Percentiles rank a stretch among this genome's conserved stretches.
Conservation (phyloP, 2,113 vertebrate genomes). For the Crotalus horridus region DNA sequence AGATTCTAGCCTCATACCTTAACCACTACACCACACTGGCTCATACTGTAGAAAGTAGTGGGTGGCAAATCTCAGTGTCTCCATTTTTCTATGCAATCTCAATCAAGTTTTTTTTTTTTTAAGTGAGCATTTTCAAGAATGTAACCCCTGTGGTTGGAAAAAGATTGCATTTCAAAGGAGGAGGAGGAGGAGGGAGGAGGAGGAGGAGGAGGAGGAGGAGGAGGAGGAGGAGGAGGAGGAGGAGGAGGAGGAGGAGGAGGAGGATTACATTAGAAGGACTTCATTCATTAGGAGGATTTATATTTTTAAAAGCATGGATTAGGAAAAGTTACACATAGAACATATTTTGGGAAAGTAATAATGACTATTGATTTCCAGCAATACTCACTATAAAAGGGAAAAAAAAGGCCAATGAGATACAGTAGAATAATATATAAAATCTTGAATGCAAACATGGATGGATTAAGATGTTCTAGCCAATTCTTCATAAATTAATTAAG, state of each 20-base stretch:
- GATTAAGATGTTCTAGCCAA: neutral
- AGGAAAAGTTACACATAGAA: neutral
- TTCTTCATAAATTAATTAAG: neutral
- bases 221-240: neutral
- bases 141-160: neutral
- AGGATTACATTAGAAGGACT: neutral
- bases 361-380: neutral
- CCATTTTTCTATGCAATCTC: neutral
- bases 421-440: neutral
- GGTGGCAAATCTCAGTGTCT: neutral
- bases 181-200: neutral
- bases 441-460: neutral
- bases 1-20: neutral
- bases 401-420: neutral
- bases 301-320: neutral
- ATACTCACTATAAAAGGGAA: neutral
- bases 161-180: neutral
- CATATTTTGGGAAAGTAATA: neutral
- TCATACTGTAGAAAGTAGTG: neutral
- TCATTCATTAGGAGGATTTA: neutral
- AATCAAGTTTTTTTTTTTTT: neutral
- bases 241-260: neutral
- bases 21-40: neutral
- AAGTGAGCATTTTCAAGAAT: neutral
- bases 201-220: neutral